Percentiles rank a stretch among this genome's conserved stretches.
Evolutionary conservation across 2,113 vertebrate species (phyloP).

Genomic region (Chiloscyllium plagiosum): DNA sequence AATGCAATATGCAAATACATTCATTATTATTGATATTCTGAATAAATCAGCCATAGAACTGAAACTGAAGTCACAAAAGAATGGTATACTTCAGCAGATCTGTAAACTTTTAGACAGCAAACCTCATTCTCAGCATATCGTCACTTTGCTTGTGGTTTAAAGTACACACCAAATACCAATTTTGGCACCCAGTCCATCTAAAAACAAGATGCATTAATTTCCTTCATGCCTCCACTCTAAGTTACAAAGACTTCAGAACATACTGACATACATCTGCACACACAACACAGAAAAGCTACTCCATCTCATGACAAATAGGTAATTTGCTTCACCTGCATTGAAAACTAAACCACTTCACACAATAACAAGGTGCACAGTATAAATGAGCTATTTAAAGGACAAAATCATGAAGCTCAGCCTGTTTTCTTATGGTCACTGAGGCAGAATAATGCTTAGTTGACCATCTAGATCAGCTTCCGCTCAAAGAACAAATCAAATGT

Average conservation of each 20-base stretch:
- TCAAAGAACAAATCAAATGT: slow-evolving; percentile 40
- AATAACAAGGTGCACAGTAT: slow-evolving; percentile 8
- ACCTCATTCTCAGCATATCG: slow-evolving; percentile 39
- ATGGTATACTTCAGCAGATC: neutral
- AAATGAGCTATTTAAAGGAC: slow-evolving; percentile 38
- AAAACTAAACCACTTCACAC: neutral
- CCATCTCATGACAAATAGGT: neutral
- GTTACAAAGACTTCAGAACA: neutral
- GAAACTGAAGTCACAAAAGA: neutral
- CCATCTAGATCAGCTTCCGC: slow-evolving; percentile 39
- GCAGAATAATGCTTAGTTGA: slow-evolving; percentile 42
- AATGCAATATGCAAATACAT: neutral
- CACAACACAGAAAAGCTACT: neutral
- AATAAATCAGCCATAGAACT: neutral
- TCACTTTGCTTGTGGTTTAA: neutral
- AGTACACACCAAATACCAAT: neutral
- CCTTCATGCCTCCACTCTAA: neutral
- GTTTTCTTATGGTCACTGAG: slow-evolving; percentile 30
- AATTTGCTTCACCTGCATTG: slow-evolving; percentile 31
- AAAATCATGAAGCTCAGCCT: slow-evolving; percentile 28
- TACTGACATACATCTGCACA: too few species aligned
- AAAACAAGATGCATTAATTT: slow-evolving; percentile 39
- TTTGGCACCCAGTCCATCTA: slow-evolving; percentile 35
- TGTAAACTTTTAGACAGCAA: slow-evolving; percentile 37
- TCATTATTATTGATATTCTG: neutral